phyloP scores from a whole-genome alignment of 2,797 vertebrate genomes.

The Monodelphis domestica region DNA sequence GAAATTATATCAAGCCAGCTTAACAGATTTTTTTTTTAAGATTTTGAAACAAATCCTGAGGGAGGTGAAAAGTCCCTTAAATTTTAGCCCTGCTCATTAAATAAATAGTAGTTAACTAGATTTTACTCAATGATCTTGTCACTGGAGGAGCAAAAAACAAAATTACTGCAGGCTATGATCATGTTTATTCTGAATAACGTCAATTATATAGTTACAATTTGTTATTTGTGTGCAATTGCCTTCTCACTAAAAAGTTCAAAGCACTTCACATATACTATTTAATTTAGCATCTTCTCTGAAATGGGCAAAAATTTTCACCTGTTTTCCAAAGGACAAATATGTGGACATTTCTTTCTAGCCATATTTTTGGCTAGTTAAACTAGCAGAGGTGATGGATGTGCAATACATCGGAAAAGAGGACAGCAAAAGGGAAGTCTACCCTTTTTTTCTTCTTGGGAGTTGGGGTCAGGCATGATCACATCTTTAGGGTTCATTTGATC shows the following conservation, averaged over 20 bases:
- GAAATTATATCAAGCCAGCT: not conserved
- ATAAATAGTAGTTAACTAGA: not conserved
- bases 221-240: not conserved
- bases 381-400: not conserved
- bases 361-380: not conserved
- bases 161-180: not conserved
- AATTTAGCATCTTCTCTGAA: conserved; percentile 10
- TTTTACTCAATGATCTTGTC: conserved; percentile 1
- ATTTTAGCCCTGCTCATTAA: not conserved
- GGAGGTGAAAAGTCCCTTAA: conserved; percentile 9
- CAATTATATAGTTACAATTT: conserved; percentile 3
- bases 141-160: conserved; percentile 5
- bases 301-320: not conserved
- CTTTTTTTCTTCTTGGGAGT: not conserved
- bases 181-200: conserved; percentile 24
- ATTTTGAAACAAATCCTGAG: not conserved
- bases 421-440: not conserved
- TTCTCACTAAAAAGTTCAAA: conserved; percentile 20
- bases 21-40: conserved; percentile 42
- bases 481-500: not conserved
- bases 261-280: not conserved
- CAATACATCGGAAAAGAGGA: not conserved
- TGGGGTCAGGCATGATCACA: not conserved
- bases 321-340: not conserved
- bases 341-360: not conserved